phyloP scores from a whole-genome alignment of 1,140 invertebrate genomes.

The Hyles vespertilio region DNA sequence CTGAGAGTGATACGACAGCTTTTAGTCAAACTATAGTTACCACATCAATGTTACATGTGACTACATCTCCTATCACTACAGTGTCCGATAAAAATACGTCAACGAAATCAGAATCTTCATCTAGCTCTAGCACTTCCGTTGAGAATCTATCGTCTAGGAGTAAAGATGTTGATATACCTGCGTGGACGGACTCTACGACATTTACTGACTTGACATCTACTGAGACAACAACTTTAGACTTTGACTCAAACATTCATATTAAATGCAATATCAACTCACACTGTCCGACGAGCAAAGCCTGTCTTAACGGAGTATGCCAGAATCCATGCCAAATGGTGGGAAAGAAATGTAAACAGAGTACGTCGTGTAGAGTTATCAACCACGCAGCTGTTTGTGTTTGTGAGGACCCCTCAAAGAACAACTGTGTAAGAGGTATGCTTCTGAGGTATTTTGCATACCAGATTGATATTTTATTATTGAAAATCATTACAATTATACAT shows the following conservation, averaged over 20 bases:
- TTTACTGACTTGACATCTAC: slow-evolving; percentile 49
- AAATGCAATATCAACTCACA: slow-evolving; percentile 81
- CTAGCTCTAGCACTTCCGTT: slow-evolving; percentile 42
- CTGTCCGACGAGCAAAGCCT: slow-evolving; percentile 81
- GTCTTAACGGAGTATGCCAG: slow-evolving; percentile 82
- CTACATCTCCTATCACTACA: background rate
- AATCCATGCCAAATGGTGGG: slow-evolving; percentile 80
- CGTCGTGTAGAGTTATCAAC: slow-evolving; percentile 82
- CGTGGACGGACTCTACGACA: slow-evolving; percentile 62
- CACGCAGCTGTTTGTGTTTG: slow-evolving; percentile 84
- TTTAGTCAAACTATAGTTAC: background rate
- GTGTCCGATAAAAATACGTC: slow-evolving; percentile 1
- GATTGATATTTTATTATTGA: slow-evolving; percentile 1
- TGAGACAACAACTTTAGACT: slow-evolving; percentile 37
- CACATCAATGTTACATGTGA: background rate
- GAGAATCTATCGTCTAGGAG: slow-evolving; percentile 58
- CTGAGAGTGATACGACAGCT: background rate
- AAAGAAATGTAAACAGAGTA: slow-evolving; percentile 81
- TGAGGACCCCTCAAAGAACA: slow-evolving; percentile 53
- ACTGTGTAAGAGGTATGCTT: slow-evolving; percentile 74
- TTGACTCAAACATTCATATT: slow-evolving; percentile 54
- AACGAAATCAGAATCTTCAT: slow-evolving; percentile 24
- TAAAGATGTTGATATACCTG: slow-evolving; percentile 63
- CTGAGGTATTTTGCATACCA: slow-evolving; percentile 18
- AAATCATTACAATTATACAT: background rate